Percentiles rank a stretch among this genome's conserved stretches.
Conservation (phyloP, 1,140 invertebrate species). For the Bursaphelenchus mucronatus region DNA sequence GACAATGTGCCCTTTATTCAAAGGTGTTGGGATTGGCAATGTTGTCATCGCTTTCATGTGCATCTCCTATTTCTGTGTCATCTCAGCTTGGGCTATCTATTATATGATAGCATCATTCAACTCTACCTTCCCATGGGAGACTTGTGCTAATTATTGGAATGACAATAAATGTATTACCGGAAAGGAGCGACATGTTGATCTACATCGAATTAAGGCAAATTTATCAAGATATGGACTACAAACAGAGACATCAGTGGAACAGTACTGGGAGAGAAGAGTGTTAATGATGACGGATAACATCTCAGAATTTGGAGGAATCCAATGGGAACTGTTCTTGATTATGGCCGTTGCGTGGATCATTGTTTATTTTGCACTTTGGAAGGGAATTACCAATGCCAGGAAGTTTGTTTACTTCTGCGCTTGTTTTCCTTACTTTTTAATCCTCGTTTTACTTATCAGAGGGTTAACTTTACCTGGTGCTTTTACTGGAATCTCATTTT, state of each 20-base stretch:
- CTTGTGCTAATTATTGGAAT: constrained; percentile 77
- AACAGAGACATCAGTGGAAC: constrained; percentile 56
- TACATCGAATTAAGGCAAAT: constrained; percentile 35
- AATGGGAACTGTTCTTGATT: constrained; percentile 84
- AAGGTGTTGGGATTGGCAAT: constrained; percentile 65
- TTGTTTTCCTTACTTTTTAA: constrained; percentile 83
- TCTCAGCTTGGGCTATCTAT: constrained; percentile 86
- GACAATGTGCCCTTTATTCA: constrained; percentile 75
- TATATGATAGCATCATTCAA: constrained; percentile 86
- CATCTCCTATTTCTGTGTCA: constrained; percentile 84
- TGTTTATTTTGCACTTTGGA: constrained; percentile 95
- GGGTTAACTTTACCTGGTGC: constrained; percentile 87
- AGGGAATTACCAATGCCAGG: constrained; percentile 90
- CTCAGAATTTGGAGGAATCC: constrained; percentile 74
- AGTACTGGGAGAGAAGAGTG: constrained; percentile 66
- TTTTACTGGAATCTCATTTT: constrained; percentile 82
- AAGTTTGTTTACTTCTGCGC: constrained; percentile 92
- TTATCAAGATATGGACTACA: constrained; percentile 28
- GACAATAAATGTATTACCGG: constrained; percentile 43
- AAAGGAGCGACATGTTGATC: constrained; percentile 38
- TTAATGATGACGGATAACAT: constrained; percentile 79
- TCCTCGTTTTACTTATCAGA: constrained; percentile 80
- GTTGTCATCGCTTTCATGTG: constrained; percentile 61
- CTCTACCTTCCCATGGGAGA: constrained; percentile 79
- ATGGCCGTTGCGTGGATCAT: constrained; percentile 82